Evolutionary conservation across 2,113 vertebrate genomes (phyloP), one percentile per base, ranked within the genome.

Genomic region (Sakesphorus luctuosus): DNA sequence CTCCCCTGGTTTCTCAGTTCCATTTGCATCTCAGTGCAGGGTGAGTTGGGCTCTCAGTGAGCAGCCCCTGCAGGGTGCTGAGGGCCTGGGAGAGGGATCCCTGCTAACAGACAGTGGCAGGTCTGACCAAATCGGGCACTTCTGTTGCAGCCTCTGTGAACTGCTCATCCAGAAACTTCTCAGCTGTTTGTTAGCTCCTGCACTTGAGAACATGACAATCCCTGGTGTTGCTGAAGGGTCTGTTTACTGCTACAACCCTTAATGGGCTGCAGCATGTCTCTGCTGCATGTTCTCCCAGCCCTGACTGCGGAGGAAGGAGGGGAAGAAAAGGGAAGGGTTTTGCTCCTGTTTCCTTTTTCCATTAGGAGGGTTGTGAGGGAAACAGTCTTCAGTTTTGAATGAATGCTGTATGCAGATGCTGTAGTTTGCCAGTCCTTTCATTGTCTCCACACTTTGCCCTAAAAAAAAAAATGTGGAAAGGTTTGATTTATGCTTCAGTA

Each of bases 151-250:
- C 24, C 31, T 69, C 74, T 79, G 50, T 29, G 93, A 93, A 33
- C 82, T 93, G 93, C 67, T 96, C 93, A 93, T 52, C 78, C 95
- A 96, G 95, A 93, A 95, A 93, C 47, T 80, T 74, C 89, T 95
- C 66, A 1, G 62, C 71, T 83, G 82, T 96, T 87, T 92, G 73
- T 84, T 80, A 79, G 84, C 87, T 73, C 2, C 77, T 77, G 84
- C 74, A 66, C 87, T 80, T 44, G 84, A 90, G 94, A 93, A 74
- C 94, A 91, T 91, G 95, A 90, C 93, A 66, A 33, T 88, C 59
- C 87, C 84, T 91, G 87, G 94, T 85, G 75, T 23, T 91, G 74
- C 82, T 91, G 89, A 86, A 95, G 93, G 83, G 93, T 7, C 67
- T 96, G 93, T 96, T 95, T 93, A 43, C 91, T 3, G 8, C 89